Evolutionary conservation across 2,888 invertebrate species (phyloP), one percentile per base, ranked within the genome.

Genomic region (Dolichomitus sp.): DNA sequence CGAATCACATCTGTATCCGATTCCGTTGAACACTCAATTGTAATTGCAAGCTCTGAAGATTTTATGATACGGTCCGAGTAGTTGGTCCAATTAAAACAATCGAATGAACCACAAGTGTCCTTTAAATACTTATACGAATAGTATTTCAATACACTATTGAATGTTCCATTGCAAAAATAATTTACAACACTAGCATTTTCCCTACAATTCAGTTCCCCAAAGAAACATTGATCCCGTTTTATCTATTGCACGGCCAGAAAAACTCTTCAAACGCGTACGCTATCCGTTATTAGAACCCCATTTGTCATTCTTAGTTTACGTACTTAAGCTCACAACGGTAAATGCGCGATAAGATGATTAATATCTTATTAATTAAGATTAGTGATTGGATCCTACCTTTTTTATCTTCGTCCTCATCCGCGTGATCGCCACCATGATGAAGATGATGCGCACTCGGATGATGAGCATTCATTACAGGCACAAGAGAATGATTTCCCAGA

Each of bases 381-480:
- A n/a, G 27, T 19, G 23, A 23, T 14, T 27, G 17, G 30, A 40
- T 48, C 87, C 87, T 87, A 93, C 93, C 93, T 92, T 93, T 93
- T 85, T 93, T 93, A 83, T 93, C 93, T 40, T 93, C 93, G 54
- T 93, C 93, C 76, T 93, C 93, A 69, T 87, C 91, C 54, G 65
- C 80, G 81, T 92, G 93, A 80, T 92, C 93, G 19, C 81, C 70
- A n/a, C 72, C 84, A 73, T 92, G 93, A 86, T 92, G 91, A 80
- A 92, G 88, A 85, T 91, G 92, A 87, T 93, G 93, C 14, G 89
- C 87, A 42, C 87, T 87, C 40, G 92, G 91, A 84, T 93, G 93
- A 83, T 92, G 92, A 14, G 90, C 85, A 11, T 90, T 88, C 72
- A 93, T 90, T 65, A 90, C 88, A 23, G 93, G 92, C 57, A 91